These are phyloP conservation scores for Myodes glareolus DNA, from an alignment of 2,113 vertebrate species.

Conservation along the genomic window DNA sequence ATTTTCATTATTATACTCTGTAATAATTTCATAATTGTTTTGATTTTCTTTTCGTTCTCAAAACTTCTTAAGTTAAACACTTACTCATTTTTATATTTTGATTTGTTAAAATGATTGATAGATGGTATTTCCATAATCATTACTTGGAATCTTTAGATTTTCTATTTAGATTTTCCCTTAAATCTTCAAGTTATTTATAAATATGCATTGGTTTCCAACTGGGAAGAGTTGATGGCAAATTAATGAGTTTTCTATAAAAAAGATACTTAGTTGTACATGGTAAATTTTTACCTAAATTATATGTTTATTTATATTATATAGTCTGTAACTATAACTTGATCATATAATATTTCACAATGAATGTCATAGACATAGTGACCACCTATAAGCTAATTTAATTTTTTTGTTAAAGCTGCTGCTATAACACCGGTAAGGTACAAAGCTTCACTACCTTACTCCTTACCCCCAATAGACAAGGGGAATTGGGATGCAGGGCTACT, in stretches of 20 bases:
- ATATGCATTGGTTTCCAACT: not conserved
- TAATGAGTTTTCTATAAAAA: not conserved
- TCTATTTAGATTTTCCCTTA: not conserved
- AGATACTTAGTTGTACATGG: not conserved
- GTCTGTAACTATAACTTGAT: not conserved
- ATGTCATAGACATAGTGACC: too few relatives aligned
- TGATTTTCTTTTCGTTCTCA: not conserved
- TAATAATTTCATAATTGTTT: not conserved
- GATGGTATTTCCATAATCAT: not conserved
- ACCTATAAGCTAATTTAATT: not conserved
- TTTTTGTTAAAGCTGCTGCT: not conserved
- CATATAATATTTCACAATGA: not conserved
- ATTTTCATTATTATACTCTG: too few relatives aligned
- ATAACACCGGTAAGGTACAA: not conserved
- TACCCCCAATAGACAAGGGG: not conserved
- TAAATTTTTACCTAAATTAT: not conserved
- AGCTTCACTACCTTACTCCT: not conserved
- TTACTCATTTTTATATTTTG: not conserved
- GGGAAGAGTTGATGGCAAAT: not conserved
- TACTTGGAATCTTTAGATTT: not conserved
- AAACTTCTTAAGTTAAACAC: not conserved
- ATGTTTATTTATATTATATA: not conserved
- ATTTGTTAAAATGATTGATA: conserved; percentile 2
- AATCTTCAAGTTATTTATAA: not conserved
- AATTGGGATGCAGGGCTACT: not conserved